Evolutionary conservation across 2,797 vertebrate species (phyloP), one percentile per base, ranked within the genome.

Genomic region (Acropternis orthonyx): DNA sequence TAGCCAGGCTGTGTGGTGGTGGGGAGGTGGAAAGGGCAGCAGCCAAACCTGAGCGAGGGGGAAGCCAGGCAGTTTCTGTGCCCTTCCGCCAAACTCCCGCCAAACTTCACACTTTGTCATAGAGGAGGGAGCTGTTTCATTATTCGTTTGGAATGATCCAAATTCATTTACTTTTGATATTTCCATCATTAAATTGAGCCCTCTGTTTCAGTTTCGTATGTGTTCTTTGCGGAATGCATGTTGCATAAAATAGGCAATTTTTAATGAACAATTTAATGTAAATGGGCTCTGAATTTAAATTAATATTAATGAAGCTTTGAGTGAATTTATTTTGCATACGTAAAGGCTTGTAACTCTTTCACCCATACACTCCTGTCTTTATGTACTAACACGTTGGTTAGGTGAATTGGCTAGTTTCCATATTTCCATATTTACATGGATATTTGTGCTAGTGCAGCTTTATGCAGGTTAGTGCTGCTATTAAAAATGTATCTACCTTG

Each of bases 251-350:
- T 97, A 98, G 98, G 97, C 98, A 97, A 97, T 98, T 98, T 98
- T 98, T 98, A 98, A 98, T 98, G 97, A 98, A 98, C 98, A 98
- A 98, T 98, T 98, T 98, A 98, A 98, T 98, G 98, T 98, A 98
- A 98, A 98, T 98, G 97, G 97, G 82, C 97, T 98, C 98, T 98
- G 98, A 98, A 98, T 98, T 98, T 98, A 98, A 98, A 98, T 98
- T 98, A 98, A 98, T 98, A 98, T 98, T 98, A 98, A 98, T 98
- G 98, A 98, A 98, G 97, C 97, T 96, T 97, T 97, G 97, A 98
- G 97, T 98, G 98, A 98, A 98, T 98, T 98, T 98, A 98, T 98
- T 98, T 98, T 98, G 98, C 98, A 98, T 98, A 98, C 97, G 97
- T 98, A 98, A 98, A 98, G 98, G 97, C 97, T 97, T 98, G 97